phyloP scores from a whole-genome alignment of 2,797 vertebrate genomes.

The Rhinella marina region DNA sequence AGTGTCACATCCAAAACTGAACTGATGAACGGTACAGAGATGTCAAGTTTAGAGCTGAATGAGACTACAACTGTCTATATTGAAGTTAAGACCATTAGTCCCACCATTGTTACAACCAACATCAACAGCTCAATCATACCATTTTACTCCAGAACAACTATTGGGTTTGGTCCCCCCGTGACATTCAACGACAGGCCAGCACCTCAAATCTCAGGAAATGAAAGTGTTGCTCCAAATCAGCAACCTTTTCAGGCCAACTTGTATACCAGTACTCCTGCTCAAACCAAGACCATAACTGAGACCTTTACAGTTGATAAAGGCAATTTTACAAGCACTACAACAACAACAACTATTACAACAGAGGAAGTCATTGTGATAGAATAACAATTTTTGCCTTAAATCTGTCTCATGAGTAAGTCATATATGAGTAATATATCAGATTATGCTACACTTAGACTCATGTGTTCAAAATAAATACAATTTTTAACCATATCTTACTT shows the following conservation, averaged over 20 bases:
- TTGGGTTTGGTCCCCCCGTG: neutral
- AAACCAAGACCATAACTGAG: conserved; percentile 37
- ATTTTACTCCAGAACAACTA: neutral
- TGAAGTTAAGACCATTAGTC: conserved; percentile 43
- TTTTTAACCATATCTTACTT: neutral
- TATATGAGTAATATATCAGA: neutral
- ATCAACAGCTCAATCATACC: conserved; percentile 18
- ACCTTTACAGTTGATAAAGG: conserved; percentile 4
- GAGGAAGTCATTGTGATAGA: conserved; percentile 27
- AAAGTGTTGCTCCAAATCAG: conserved; percentile 2
- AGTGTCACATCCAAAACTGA: conserved; percentile 19
- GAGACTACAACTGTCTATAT: conserved; percentile 25
- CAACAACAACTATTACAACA: conserved; percentile 51
- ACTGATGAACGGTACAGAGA: conserved; percentile 4
- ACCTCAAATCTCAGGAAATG: conserved; percentile 5
- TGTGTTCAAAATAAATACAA: neutral
- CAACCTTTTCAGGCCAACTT: conserved; percentile 8
- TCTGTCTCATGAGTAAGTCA: neutral
- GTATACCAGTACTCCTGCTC: conserved; percentile 1
- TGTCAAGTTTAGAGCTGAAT: conserved; percentile 39
- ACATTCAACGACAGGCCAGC: conserved; percentile 7
- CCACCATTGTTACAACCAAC: conserved; percentile 4
- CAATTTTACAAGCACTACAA: conserved; percentile 34
- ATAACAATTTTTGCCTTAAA: neutral
- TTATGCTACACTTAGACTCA: neutral